Evolutionary conservation across 2,797 vertebrate genomes (phyloP), one percentile per base, ranked within the genome.

Genomic region (Lacerta bilineata): DNA sequence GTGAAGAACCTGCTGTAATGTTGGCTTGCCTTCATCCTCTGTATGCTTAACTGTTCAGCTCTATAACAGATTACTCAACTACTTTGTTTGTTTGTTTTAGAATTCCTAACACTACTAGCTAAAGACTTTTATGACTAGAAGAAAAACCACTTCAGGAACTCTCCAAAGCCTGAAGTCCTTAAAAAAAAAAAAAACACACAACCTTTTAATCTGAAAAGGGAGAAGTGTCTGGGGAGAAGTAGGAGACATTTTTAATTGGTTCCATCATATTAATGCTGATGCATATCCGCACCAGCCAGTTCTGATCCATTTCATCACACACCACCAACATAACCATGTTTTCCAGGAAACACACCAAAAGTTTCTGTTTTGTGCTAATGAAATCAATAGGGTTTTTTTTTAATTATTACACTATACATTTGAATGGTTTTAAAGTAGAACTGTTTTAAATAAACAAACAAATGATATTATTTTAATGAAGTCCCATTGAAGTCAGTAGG

Each of bases 81-180:
- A 10, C 89, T 92, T 61, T 61, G 59, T 61, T 92, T 94, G 94
- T 61, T 91, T 94, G 94, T 93, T 41, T 95, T 94, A 91, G 41
- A 90, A 94, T 93, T 95, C 90, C 91, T 95, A 85, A 86, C 89
- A 90, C 89, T 93, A 90, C 89, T 93, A 95, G 93, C 88, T 93
- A 94, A 95, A 92, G 88, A 72, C 80, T 91, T 93, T 94, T 94
- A 92, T 87, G 93, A 68, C 87, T 92, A 91, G 86, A 86, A 92
- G 80, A 93, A 94, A 55, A 93, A 87, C n/a, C 36, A 61, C 20
- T 64, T 39, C 59, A 81, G 11, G 59, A 23, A 76, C 74, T 43
- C 39, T 25, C 74, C 33, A 74, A 74, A 81, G 20, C 59, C 23
- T 64, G 10, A 9, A 81, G 10, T 61, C 23, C 59, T 64, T 27